Conservation (phyloP, 2,888 invertebrate species). For the Rhaphigaster nebulosa region DNA sequence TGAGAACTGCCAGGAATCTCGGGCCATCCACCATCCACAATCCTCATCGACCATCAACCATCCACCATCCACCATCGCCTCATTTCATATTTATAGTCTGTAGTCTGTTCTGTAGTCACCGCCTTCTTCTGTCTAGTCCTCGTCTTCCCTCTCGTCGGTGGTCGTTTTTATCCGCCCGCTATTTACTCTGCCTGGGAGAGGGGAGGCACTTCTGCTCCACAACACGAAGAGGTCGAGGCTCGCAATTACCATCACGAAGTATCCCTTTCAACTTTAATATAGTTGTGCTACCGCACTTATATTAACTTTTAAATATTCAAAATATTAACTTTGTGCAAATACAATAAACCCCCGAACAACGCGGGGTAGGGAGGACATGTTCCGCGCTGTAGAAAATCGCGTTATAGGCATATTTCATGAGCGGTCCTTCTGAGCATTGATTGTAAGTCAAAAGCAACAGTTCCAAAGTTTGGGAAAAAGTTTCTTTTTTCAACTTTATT, state of each 20-base stretch:
- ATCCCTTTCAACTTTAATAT: neutral
- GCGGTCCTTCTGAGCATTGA: too few species aligned
- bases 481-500: too few species aligned
- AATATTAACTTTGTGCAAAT: too few species aligned
- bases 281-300: too few species aligned
- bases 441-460: too few species aligned
- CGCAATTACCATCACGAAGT: neutral
- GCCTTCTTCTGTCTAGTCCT: slow-evolving; percentile 24
- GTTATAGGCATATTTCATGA: too few species aligned
- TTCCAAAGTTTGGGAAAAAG: too few species aligned
- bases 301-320: too few species aligned
- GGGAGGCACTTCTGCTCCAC: neutral
- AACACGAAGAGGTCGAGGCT: neutral
- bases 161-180: neutral
- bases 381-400: too few species aligned
- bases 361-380: too few species aligned
- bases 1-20: slow-evolving; percentile 33
- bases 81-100: slow-evolving; percentile 54
- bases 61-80: slow-evolving; percentile 5
- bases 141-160: neutral
- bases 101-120: neutral
- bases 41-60: neutral
- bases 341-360: too few species aligned
- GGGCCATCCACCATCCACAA: slow-evolving; percentile 3
- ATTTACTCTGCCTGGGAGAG: neutral